Base-by-base conservation (phyloP, 2,797 vertebrate species). In the Graptemys geographica region DNA sequence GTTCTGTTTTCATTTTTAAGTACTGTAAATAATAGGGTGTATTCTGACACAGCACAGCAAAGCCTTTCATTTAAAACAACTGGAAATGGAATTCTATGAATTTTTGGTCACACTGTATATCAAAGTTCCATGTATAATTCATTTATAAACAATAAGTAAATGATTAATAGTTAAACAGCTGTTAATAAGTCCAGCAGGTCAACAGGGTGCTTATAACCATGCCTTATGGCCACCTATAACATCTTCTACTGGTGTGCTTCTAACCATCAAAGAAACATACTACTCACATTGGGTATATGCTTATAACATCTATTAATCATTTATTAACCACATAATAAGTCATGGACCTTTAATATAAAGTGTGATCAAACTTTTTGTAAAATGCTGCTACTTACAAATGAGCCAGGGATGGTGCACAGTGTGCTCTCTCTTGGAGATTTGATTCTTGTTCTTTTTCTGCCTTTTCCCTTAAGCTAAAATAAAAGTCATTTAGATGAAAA, bases 1-100 rank as follows among this genome's bases (percentile, higher is more conserved):
- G 65, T 72, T 51, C 31, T 90, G 25, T 44, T 33, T 31, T 15
- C 31, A n/a, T 76, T 95, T 93, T 27, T 47, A 93, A 96, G 79
- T 65, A 4, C 5, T 84, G 84, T 86, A 81, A 81, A 37, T 44
- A 95, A 55, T 86, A 1, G 23, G 11, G 86, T 92, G 41, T 86
- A 11, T 89, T 87, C 25, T 83, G 12, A 52, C 59, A 55, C 28
- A 27, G 78, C 51, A 69, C 3, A 6, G 21, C 78, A 56, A 81
- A 57, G 51, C 27, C 9, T 3, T 78, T 1, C 2, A n/a, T 27
- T 74, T 44, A 44, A 74, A 74, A 12, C 19, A 23, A 57, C 27
- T 57, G 27, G 21, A 72, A 37, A 23, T 72, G 65, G 72, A 74
- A 44, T 25, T 84, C 5, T 1, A 78, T n/a, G 44, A 62, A 23